Conservation (phyloP, 2,113 vertebrate species). For the Natator depressus region DNA sequence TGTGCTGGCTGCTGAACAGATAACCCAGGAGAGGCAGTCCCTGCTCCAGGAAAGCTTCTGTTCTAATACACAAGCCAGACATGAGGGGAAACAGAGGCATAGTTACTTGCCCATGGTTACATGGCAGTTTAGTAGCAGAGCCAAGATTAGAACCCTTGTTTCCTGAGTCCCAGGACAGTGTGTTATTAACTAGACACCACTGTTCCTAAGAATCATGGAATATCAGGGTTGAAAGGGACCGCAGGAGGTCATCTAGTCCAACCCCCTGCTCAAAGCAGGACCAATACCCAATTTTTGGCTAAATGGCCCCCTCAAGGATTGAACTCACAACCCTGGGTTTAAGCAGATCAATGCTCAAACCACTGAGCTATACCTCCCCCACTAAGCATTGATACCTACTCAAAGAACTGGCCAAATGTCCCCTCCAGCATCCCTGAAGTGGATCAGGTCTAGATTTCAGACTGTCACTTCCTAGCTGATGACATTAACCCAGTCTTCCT, state of each 20-base stretch:
- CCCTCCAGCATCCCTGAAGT: accelerated
- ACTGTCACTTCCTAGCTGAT: background rate
- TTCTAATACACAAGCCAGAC: accelerated
- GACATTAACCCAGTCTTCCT: background rate
- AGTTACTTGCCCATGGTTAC: background rate
- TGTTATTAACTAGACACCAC: background rate
- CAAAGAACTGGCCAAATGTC: accelerated
- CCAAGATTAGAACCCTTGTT: background rate
- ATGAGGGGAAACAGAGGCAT: background rate
- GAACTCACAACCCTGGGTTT: no score
- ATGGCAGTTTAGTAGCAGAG: accelerated
- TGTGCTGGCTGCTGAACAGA: accelerated
- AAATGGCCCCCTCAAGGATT: no score
- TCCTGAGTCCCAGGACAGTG: accelerated
- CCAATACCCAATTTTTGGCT: no score
- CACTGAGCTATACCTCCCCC: no score
- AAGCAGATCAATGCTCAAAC: no score
- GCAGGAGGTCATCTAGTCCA: no score
- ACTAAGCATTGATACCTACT: background rate
- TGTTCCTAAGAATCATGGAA: background rate
- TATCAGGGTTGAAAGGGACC: no score
- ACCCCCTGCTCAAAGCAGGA: no score
- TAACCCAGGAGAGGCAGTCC: accelerated
- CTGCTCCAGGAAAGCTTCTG: background rate
- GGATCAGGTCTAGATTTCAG: background rate